Percentiles rank a stretch among this genome's conserved stretches.
These are phyloP conservation scores for Sabellastarte sp. DNA, from an alignment of 2,888 invertebrate species.

Conservation along the genomic window DNA sequence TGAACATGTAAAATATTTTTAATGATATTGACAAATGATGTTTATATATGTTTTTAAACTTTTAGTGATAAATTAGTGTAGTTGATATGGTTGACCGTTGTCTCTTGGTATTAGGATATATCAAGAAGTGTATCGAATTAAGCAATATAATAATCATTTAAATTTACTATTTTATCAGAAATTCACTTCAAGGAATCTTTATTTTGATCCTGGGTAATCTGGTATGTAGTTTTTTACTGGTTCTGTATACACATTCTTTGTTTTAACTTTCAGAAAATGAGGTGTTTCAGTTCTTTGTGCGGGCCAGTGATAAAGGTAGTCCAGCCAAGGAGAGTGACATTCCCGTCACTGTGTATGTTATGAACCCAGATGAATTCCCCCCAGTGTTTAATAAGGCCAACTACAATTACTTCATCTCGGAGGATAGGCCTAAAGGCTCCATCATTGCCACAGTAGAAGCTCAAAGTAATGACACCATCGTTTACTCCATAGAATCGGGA, in stretches of 20 bases:
- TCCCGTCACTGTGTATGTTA: slow-evolving; percentile 77
- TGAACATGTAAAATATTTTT: too few species aligned
- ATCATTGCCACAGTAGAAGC: slow-evolving; percentile 71
- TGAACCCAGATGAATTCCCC: slow-evolving; percentile 70
- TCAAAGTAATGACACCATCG: slow-evolving; percentile 67
- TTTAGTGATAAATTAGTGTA: too few species aligned
- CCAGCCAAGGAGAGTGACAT: slow-evolving; percentile 73
- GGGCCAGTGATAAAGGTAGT: slow-evolving; percentile 80
- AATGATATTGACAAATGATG: too few species aligned
- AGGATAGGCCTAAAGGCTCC: slow-evolving; percentile 72
- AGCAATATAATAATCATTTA: too few species aligned
- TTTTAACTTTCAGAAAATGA: slow-evolving; percentile 52
- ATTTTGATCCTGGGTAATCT: background rate
- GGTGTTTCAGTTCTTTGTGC: slow-evolving; percentile 83
- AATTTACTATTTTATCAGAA: too few species aligned
- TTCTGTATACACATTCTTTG: background rate
- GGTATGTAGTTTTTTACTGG: background rate
- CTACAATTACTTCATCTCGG: slow-evolving; percentile 77
- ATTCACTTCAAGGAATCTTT: too few species aligned
- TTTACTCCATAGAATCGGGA: slow-evolving; percentile 67
- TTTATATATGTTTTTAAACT: too few species aligned
- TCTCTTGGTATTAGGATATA: too few species aligned
- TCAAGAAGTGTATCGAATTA: too few species aligned
- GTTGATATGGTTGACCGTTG: too few species aligned
- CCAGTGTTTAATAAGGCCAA: slow-evolving; percentile 74